Evolutionary conservation across 2,797 vertebrate species (phyloP).

Genomic region (Acanthiza pusilla): DNA sequence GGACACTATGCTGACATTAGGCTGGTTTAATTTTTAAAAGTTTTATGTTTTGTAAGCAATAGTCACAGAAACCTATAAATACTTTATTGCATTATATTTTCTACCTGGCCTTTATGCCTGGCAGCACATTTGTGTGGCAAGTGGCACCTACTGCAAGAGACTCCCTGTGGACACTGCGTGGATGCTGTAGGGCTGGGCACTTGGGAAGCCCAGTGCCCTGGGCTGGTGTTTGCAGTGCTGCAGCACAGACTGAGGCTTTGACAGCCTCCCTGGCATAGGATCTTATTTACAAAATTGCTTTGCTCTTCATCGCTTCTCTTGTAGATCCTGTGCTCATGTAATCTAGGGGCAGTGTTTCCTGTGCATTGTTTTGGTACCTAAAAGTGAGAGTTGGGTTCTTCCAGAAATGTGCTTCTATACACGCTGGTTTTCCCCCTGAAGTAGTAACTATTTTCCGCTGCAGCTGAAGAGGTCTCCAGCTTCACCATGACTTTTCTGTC

Average conservation of each 20-base stretch:
- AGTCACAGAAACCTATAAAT: not conserved
- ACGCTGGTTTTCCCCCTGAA: not conserved
- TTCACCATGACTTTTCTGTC: not conserved
- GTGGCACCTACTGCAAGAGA: not conserved
- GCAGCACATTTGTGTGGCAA: not conserved
- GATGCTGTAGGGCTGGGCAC: not conserved
- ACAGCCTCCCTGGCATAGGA: not conserved
- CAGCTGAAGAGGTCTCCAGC: not conserved
- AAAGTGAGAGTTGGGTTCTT: not conserved
- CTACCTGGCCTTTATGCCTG: not conserved
- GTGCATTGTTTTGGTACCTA: not conserved
- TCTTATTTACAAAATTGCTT: not conserved
- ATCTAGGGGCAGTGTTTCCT: not conserved
- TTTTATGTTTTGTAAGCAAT: not conserved
- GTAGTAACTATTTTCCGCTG: not conserved
- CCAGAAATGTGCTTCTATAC: not conserved
- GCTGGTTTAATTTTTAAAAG: not conserved
- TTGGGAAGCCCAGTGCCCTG: not conserved
- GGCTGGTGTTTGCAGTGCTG: not conserved
- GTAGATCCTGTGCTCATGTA: not conserved
- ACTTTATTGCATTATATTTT: not conserved
- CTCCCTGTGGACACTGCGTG: accelerated
- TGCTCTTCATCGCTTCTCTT: not conserved
- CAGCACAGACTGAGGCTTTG: not conserved
- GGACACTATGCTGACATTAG: not conserved